These are phyloP conservation scores for Poicephalus gulielmi DNA, from an alignment of 2,113 vertebrate species.

Conservation along the genomic window DNA sequence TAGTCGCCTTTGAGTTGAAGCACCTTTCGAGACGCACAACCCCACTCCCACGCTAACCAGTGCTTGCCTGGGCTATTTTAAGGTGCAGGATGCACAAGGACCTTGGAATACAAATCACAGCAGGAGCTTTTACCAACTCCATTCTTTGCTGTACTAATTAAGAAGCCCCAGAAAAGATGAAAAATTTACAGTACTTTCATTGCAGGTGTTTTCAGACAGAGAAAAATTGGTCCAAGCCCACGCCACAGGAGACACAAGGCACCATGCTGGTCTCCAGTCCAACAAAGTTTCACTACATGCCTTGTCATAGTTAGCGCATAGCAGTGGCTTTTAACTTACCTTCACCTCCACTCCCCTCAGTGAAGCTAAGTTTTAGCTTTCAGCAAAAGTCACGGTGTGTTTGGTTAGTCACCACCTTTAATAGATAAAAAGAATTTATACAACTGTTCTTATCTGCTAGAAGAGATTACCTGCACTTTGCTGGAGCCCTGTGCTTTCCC, in stretches of 20 bases:
- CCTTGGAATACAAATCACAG: accelerated
- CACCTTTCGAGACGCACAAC: accelerated
- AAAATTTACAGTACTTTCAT: accelerated
- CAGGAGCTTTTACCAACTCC: accelerated
- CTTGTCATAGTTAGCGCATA: accelerated
- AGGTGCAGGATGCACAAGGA: not conserved
- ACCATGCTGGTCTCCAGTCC: accelerated
- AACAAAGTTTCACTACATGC: accelerated
- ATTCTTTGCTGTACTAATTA: accelerated
- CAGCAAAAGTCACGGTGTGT: accelerated
- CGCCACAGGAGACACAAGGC: accelerated
- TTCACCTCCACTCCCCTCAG: too few relatives aligned
- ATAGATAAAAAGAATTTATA: not conserved
- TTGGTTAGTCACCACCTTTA: not conserved
- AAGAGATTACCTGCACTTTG: not conserved
- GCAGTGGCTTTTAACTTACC: not conserved
- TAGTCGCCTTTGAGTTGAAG: accelerated
- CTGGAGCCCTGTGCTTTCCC: not conserved
- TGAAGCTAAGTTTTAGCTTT: not conserved
- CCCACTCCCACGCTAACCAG: not conserved
- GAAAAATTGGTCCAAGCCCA: accelerated
- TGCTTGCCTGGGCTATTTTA: not conserved
- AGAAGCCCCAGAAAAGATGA: accelerated
- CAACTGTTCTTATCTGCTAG: not conserved
- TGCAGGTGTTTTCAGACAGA: accelerated